Percentiles rank a stretch among this genome's conserved stretches.
Conservation (phyloP, 2,888 invertebrate species). For the Nomada fabriciana region DNA sequence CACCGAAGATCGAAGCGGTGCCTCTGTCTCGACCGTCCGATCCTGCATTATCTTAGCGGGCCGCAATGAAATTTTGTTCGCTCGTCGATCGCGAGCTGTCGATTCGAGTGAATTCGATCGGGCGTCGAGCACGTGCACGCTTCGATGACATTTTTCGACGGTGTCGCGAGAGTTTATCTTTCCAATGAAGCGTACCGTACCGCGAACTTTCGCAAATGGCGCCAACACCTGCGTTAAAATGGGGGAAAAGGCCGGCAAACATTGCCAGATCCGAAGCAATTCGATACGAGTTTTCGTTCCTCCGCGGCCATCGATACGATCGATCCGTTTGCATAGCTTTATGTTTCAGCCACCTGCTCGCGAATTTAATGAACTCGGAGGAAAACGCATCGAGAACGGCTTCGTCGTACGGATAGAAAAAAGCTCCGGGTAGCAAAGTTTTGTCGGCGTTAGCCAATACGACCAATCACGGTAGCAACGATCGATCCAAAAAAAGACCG, state of each 20-base stretch:
- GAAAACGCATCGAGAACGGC: not conserved
- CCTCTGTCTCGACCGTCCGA: constrained; percentile 45
- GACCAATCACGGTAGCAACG: not conserved
- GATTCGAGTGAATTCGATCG: not conserved
- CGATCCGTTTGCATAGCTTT: constrained; percentile 4
- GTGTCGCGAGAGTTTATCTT: constrained; percentile 12
- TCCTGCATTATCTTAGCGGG: constrained; percentile 52
- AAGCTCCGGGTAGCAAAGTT: not conserved
- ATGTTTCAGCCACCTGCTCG: not conserved
- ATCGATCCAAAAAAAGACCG: constrained; percentile 14
- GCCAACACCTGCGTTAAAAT: constrained; percentile 32
- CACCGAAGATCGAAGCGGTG: constrained; percentile 80
- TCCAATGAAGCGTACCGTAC: constrained; percentile 16
- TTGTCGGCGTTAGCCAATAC: not conserved
- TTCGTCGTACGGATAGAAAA: not conserved
- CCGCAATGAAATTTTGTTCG: constrained; percentile 36
- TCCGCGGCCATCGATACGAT: not conserved
- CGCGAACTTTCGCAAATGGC: constrained; percentile 26
- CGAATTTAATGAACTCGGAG: constrained; percentile 4
- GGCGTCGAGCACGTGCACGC: not conserved
- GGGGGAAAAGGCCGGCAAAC: constrained; percentile 9
- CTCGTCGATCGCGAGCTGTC: not conserved
- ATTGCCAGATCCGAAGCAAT: constrained; percentile 6
- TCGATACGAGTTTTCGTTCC: constrained; percentile 24
- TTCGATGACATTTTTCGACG: constrained; percentile 20